Evolutionary conservation across 2,888 invertebrate genomes (phyloP).

Genomic region (Zygogramma bicolorata): DNA sequence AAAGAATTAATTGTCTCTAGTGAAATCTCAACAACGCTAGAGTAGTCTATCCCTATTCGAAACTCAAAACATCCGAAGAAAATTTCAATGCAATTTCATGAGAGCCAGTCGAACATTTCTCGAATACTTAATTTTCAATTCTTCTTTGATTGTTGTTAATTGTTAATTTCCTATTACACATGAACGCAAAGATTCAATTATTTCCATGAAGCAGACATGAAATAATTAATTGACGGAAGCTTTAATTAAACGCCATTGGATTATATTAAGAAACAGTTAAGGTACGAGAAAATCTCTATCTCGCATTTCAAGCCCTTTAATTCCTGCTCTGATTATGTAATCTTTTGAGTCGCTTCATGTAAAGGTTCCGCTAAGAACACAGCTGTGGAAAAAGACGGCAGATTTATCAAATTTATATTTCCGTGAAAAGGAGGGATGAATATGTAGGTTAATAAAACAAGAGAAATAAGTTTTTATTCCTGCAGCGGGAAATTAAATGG

Average conservation of each 20-base stretch:
- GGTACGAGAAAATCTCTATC: slow-evolving; percentile 33
- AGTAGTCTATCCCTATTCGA: too few species aligned
- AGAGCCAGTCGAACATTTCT: not conserved
- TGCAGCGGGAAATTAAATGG: not conserved
- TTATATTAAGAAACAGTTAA: slow-evolving; percentile 22
- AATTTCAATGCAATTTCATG: not conserved
- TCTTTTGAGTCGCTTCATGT: slow-evolving; percentile 34
- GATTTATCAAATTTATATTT: slow-evolving; percentile 40
- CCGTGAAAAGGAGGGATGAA: slow-evolving; percentile 36
- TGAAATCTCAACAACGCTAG: too few species aligned
- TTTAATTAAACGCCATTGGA: slow-evolving; percentile 21
- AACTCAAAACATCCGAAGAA: too few species aligned
- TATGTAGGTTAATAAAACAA: slow-evolving; percentile 8
- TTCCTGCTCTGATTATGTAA: slow-evolving; percentile 37
- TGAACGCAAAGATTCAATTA: slow-evolving; percentile 15
- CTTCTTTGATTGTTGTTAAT: not conserved
- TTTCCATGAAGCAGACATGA: slow-evolving; percentile 15
- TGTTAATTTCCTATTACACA: slow-evolving; percentile 9
- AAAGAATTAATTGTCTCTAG: too few species aligned
- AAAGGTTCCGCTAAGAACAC: slow-evolving; percentile 38
- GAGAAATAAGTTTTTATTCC: not conserved
- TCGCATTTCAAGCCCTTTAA: slow-evolving; percentile 24
- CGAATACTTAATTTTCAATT: not conserved
- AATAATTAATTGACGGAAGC: slow-evolving; percentile 19
- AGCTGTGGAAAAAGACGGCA: slow-evolving; percentile 38